Evolutionary conservation across 2,888 invertebrate species (phyloP), one percentile per base, ranked within the genome.

Genomic region (Protodeltote pygarga): DNA sequence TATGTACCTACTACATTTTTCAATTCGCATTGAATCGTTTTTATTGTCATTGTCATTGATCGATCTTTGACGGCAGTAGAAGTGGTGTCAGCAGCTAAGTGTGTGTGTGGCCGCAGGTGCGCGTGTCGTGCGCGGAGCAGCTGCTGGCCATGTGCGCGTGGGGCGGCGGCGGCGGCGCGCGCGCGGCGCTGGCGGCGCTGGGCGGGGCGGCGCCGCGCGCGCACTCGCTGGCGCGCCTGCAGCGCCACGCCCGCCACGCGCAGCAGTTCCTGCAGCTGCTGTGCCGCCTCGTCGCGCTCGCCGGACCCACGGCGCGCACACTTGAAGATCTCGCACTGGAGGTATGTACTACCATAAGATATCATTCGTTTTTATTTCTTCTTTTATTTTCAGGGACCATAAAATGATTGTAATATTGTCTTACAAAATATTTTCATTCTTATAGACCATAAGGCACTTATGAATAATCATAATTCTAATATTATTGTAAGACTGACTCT

Each of bases 81-180:
- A n/a, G n/a, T n/a, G n/a, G n/a, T n/a, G n/a, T n/a, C n/a, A n/a
- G n/a, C n/a, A n/a, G n/a, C n/a, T n/a, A 96, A 97, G 89, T 96
- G 96, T 58, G 96, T 96, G 21, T 96, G 95, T 92, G 96, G 96
- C 72, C 95, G 25, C 81, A 95, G 78, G 93, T 97, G 45, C 93
- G 97, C 54, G 93, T 95, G 46, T 94, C 95, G 33, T 96, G 97
- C 38, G 95, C 95, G 4, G 97, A 97, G 81, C 97, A 97, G 85
- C 94, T 97, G 81, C 93, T 96, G 60, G 93, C 96, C 51, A 96
- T 97, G 88, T 96, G 96, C 60, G 96, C 96, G 19, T 96, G 95
- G 92, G 96, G 96, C 74, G 95, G 94, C 60, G 93, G 93, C 50
- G 88, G 83, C 4, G 87, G 88, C 9, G 91, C 92, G 29, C 85